A percentile compares a stretch with the other conserved stretches of the same genome.
phyloP scores from a whole-genome alignment of 2,113 vertebrate species.

The Microcebus lehilahytsara region DNA sequence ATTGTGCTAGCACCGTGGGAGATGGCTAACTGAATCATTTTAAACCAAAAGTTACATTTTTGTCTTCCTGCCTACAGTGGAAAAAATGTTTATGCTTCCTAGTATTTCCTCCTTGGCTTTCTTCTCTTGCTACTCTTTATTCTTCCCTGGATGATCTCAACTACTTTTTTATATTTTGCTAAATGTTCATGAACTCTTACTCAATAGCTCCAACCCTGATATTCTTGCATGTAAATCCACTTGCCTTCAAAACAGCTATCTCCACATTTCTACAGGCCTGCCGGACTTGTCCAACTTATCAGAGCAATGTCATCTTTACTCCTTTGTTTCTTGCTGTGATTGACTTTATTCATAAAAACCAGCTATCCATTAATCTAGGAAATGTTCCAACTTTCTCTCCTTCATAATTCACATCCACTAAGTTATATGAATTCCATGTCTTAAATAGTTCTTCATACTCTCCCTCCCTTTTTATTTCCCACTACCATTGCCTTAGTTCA shows the following conservation, averaged over 20 bases:
- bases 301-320: background rate
- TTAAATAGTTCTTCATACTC: background rate
- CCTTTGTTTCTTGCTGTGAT: background rate
- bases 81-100: background rate
- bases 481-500: background rate
- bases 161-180: background rate
- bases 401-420: background rate
- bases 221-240: background rate
- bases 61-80: background rate
- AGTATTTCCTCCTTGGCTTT: background rate
- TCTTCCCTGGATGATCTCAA: background rate
- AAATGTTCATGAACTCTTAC: rapidly evolving
- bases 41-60: background rate
- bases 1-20: background rate
- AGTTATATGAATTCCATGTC: background rate
- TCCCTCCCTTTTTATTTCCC: background rate
- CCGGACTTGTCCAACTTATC: background rate
- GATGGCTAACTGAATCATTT: background rate
- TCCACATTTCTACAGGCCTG: background rate
- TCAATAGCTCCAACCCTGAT: background rate
- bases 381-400: background rate
- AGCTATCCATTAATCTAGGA: background rate
- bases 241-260: background rate
- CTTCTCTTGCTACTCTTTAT: background rate
- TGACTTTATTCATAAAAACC: background rate